phyloP scores from a whole-genome alignment of 1,140 invertebrate genomes.

The Plodia interpunctella region DNA sequence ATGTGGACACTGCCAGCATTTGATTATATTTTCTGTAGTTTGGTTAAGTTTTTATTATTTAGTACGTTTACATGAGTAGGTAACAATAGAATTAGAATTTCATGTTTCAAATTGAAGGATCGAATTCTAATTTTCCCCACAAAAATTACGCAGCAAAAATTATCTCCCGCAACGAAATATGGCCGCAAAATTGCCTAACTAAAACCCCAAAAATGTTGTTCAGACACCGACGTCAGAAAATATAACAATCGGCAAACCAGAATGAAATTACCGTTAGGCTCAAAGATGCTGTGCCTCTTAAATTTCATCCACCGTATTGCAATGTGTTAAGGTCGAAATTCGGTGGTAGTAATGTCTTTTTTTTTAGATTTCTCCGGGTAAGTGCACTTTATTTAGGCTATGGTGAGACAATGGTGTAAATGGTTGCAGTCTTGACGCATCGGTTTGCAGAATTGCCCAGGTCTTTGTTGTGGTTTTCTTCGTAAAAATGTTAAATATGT shows the following conservation, averaged over 20 bases:
- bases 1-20: too few relatives aligned
- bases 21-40: too few relatives aligned
- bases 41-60: too few relatives aligned
- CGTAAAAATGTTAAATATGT: neutral
- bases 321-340: neutral
- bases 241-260: slow-evolving; percentile 2
- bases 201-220: neutral
- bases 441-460: neutral
- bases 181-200: neutral
- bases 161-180: neutral
- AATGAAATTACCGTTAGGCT: slow-evolving; percentile 4
- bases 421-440: neutral
- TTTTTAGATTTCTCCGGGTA: slow-evolving; percentile 2
- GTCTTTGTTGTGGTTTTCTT: neutral
- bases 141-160: neutral
- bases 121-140: too few relatives aligned
- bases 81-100: too few relatives aligned
- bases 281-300: neutral
- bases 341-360: neutral
- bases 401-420: neutral
- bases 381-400: slow-evolving; percentile 3
- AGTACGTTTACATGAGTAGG: too few relatives aligned
- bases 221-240: neutral
- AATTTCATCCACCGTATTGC: neutral
- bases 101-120: too few relatives aligned